Evolutionary conservation across 2,888 invertebrate species (phyloP), one percentile per base, ranked within the genome.

Genomic region (Dromius quadrimaculatus): DNA sequence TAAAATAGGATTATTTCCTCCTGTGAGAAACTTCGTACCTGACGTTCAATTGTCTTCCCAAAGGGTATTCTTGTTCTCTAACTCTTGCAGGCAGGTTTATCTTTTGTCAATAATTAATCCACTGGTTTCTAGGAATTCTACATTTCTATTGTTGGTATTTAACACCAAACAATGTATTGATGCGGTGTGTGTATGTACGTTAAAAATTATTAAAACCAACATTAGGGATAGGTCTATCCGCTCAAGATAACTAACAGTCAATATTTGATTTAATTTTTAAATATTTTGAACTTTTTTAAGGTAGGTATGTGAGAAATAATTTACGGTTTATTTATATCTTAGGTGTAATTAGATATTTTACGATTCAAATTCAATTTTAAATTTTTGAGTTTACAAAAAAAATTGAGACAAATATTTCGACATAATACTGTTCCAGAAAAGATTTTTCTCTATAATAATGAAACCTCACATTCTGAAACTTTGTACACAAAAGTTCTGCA

Each of bases 191-290:
- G 47, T 47, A n/a, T 41, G 41, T 15, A 15, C 32, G 57, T 57
- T 57, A 62, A 62, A 62, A 62, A 62, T 62, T 62, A 62, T 41
- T 43, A 62, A 62, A 62, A 43, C 20, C 43, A 62, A 62, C 38
- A 59, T 59, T 59, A 17, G 34, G n/a, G 43, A 38, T 41, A 11
- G 41, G 43, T 41, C 62, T 62, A 20, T 62, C 62, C 41, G 62
- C 11, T 54, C 6, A n/a, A 41, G 62, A 62, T 62, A 62, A 57
- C 62, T 41, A 38, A 19, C 2, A 19, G 22, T 62, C 41, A 62
- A 62, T 62, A 38, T 62, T 62, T 22, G 22, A 22, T 9, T 22
- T 62, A 28, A 22, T 9, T 41, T 63, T 62, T 63, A 1, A 19
- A 57, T 57, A 34, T 47, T 47, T 47, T 23, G 5, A 23, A 6